Evolutionary conservation across 2,113 vertebrate genomes (phyloP), one percentile per base, ranked within the genome.

Genomic region (Ploceus nigricollis): DNA sequence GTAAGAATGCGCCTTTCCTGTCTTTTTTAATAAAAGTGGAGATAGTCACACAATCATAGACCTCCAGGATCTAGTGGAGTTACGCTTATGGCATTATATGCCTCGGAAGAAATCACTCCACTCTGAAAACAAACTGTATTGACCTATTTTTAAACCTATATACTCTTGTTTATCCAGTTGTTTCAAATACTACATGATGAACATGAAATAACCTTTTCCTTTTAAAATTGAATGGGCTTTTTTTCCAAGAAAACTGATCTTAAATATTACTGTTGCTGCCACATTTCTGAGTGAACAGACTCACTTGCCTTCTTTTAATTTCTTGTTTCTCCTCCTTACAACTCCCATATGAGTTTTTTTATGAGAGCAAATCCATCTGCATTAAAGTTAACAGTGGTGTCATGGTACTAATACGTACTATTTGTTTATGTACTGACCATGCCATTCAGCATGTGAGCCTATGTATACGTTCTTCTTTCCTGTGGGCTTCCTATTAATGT

Each of bases 331-430:
- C 23, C 47, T 90, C 57, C 57, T 70, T 60, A 47, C 17, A 60
- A 68, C 30, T 72, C 53, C 53, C 21, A 8, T 27, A 19, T 0
- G 5, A 39, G 5, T 30, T 86, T 85, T 87, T 66, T 30, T 28
- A 58, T 25, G 27, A 30, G 27, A 63, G 15, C 8, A 44, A 72
- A 60, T 42, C 25, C 33, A 42, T 50, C 48, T 89, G 80, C 64
- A 35, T 72, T 66, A 27, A 91, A 81, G 12, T 35, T 83, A 76
- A 27, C 10, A 16, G 48, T 42, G 30, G 9, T 37, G 30, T 61
- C 56, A 15, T 1, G 4, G 31, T 58, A 35, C 4, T 56, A 63
- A 42, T 9, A 64, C 0, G 0, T 45, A 50, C 30, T 61, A 15
- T 69, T 73, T 84, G 27, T 63, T 71, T 58, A 23, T 33, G 18